Evolutionary conservation across 2,888 invertebrate species (phyloP).

Genomic region (Cantharis flavilabris): DNA sequence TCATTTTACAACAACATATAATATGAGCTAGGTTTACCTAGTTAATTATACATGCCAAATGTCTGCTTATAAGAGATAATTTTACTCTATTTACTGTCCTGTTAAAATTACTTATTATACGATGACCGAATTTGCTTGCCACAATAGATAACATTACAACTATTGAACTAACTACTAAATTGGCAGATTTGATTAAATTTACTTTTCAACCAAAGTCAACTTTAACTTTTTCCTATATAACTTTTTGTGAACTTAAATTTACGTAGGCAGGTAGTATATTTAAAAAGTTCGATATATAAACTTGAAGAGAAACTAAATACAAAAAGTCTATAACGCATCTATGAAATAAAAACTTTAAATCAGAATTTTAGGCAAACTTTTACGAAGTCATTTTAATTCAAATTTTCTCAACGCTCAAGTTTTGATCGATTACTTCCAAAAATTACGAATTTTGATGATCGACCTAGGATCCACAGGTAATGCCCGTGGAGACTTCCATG

Average conservation of each 20-base stretch:
- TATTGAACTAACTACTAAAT: not conserved
- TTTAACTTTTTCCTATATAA: not conserved
- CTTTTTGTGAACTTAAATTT: not conserved
- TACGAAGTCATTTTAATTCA: not conserved
- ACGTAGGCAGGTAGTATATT: not conserved
- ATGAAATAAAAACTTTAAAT: not conserved
- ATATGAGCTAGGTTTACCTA: constrained; percentile 9
- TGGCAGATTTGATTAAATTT: not conserved
- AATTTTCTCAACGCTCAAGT: not conserved
- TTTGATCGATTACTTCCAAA: not conserved
- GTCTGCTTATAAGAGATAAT: constrained; percentile 12
- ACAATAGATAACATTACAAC: not conserved
- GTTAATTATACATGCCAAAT: constrained; percentile 17
- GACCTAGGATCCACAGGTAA: not conserved
- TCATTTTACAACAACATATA: constrained; percentile 13
- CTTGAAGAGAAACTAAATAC: not conserved
- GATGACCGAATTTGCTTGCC: not conserved
- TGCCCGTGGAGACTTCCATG: not conserved
- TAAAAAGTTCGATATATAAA: not conserved
- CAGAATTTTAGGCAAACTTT: not conserved
- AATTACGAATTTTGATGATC: not conserved
- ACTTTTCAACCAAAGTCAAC: not conserved
- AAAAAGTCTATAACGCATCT: not conserved
- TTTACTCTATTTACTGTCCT: constrained; percentile 10
- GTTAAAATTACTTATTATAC: not conserved